Evolutionary conservation across 2,888 invertebrate species (phyloP), one percentile per base, ranked within the genome.

Genomic region (Lithophane ornitopus): DNA sequence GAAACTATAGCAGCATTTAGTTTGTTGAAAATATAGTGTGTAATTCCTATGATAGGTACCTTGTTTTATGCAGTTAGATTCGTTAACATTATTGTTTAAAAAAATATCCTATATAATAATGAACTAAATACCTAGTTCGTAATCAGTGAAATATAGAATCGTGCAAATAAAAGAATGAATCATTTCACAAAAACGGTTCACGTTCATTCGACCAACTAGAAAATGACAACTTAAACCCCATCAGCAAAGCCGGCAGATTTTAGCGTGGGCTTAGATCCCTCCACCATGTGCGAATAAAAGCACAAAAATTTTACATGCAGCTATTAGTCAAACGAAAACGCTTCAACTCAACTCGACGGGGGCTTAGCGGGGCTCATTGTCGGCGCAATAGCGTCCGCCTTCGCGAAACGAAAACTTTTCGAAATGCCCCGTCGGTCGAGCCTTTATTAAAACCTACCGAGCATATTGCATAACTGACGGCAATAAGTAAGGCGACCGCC

Each of bases 401-500:
- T 95, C 92, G 91, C 94, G 94, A 94, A 94, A 95, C 94, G 94
- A 94, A 95, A 96, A 96, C 94, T 96, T 95, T 96, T 94, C 93
- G 88, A 94, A 96, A 94, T 92, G 92, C 94, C 93, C 93, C 91
- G 92, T 91, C 92, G 91, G 91, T 89, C 90, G 90, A 88, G 95
- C 95, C 93, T 95, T 96, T 96, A 96, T 96, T 96, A 96, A 96
- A 95, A 94, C 93, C 94, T 93, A 94, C 93, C 89, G 92, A 92
- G 93, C 94, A 94, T 94, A 95, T 95, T 92, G 91, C 95, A 95
- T 93, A 94, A 94, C 95, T 94, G 95, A 94, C 94, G 93, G 95
- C 95, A 94, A 95, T 96, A 94, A 95, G 94, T 95, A 95, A 95
- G 93, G 95, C 94, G 93, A 94, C 93, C 92, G 93, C 91, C 93